Base-by-base conservation (phyloP, 2,888 invertebrate genomes). In the Lordiphosa fenestrarum region DNA sequence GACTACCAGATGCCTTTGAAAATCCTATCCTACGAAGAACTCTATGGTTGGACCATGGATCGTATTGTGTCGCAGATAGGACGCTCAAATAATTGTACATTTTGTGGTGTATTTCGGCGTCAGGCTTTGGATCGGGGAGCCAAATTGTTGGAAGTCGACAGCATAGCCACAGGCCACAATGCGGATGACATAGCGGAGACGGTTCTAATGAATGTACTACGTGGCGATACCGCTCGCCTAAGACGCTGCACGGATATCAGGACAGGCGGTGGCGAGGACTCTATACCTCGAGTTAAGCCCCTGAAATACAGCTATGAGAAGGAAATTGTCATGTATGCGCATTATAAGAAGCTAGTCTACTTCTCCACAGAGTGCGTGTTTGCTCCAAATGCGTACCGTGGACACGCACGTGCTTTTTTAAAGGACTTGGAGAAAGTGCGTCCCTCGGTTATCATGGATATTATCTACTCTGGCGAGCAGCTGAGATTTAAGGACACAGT, bases 21-120 rank as follows among this genome's bases (percentile, higher is more conserved):
- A 91, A 97, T 99, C 63, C 91, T 99, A 6, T 98, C 98, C 0
- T 99, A 99, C 87, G 95, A 98, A 90, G 98, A 99, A 78, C 91
- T 99, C 4, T 99, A 99, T 91, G 98, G 98, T 0, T 99, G 99
- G 99, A 98, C 99, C 3, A 98, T 98, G 98, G 99, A 99, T 91
- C 95, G 95, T 84, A 99, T 99, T 88, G 99, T 99, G 0, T 92
- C 92, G 40, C 94, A 95, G 89, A 95, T 95, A 84, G 92, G 92
- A 0, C 92, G 95, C 53, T 97, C 96, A 87, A 99, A 98, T 89
- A 99, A 99, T 90, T 99, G 99, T 73, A 97, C 97, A 6, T 97
- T 97, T 88, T 97, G 97, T 91, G 97, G 97, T 7, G 97, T 97
- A 6, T 99, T 99, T 88, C 91, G 99, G 55, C 92, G 99, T 30